Base-by-base conservation (phyloP, 2,888 invertebrate genomes). In the Deilephila elpenor region DNA sequence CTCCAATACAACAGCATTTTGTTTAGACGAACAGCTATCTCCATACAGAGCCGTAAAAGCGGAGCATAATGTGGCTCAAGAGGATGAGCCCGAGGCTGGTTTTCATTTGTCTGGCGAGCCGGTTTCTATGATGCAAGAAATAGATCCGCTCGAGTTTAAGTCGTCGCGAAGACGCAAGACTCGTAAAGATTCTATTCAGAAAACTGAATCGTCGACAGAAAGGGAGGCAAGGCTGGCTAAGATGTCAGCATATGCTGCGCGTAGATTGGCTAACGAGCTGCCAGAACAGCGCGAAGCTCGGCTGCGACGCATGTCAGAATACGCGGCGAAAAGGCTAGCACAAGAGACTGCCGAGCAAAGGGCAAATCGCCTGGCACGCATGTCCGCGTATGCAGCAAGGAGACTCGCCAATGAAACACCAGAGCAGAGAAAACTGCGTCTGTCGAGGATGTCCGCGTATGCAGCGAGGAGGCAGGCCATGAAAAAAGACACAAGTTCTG, bases 201-300 rank as follows among this genome's bases (percentile, higher is more conserved):
- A 86, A 72, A 78, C 78, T 59, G 94, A 94, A 81, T 86, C 91
- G 0, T 79, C 90, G 8, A 87, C 89, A 70, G 91, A 93, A 74
- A 86, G 94, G 76, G 86, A 90, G 1, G 77, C 83, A 60, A 88
- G 94, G 7, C 80, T 94, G 29, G 90, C 93, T 3, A 92, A 90
- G 79, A 94, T 94, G 93, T 93, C 93, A 0, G 93, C 93, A 3
- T 94, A 94, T 75, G 92, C 93, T n/a, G 93, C 93, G 1, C 89
- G 89, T 74, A 86, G 93, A 72, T 86, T 94, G 25, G 93, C 94
- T 0, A 93, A 90, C 70, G 94, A 94, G 82, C 86, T 90, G 20
- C 90, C 93, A 3, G 92, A 90, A 20, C 92, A 93, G 80, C 88
- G 94, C 2, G 88, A 91, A 2, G 25, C 76, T 14, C 85, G 94